A percentile compares a stretch with the other conserved stretches of the same genome.
phyloP scores from a whole-genome alignment of 2,113 vertebrate genomes.

The Halcyon senegalensis region DNA sequence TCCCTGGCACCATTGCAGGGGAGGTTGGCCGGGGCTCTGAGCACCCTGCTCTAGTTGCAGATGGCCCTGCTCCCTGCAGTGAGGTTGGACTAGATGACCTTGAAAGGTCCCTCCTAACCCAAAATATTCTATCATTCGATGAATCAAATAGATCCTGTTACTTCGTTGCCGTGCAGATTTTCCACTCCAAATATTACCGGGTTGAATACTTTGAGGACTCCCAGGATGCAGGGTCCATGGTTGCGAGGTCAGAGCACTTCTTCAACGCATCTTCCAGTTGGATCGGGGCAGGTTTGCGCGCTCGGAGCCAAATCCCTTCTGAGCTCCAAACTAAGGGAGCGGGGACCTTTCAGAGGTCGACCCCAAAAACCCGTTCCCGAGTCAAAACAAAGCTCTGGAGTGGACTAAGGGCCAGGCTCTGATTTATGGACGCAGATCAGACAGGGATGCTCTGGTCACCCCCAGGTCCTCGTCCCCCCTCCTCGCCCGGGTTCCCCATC shows the following conservation, averaged over 20 bases:
- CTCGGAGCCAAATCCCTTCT: not conserved
- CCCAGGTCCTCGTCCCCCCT: not conserved
- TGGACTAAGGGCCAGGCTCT: not conserved
- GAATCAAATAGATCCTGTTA: no score
- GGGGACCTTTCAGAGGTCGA: not conserved
- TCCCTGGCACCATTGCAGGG: not conserved
- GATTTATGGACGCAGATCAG: not conserved
- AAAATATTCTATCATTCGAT: not conserved
- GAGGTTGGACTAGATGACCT: not conserved
- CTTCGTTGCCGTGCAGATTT: not conserved
- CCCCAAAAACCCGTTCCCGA: rapidly evolving
- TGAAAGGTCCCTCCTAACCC: not conserved
- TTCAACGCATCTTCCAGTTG: not conserved
- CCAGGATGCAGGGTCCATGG: no score
- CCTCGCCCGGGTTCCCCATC: not conserved
- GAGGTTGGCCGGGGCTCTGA: not conserved
- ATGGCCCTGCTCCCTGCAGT: not conserved
- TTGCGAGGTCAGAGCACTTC: not conserved
- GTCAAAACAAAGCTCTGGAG: not conserved
- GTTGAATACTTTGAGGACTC: not conserved
- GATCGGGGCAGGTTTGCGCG: not conserved
- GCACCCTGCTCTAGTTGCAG: not conserved
- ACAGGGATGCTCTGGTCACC: not conserved
- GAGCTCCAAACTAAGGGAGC: not conserved
- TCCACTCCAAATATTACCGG: rapidly evolving